Percentiles rank a stretch among this genome's conserved stretches.
Evolutionary conservation across 2,888 invertebrate genomes (phyloP).

Genomic region (Sphaeridia pumilis): DNA sequence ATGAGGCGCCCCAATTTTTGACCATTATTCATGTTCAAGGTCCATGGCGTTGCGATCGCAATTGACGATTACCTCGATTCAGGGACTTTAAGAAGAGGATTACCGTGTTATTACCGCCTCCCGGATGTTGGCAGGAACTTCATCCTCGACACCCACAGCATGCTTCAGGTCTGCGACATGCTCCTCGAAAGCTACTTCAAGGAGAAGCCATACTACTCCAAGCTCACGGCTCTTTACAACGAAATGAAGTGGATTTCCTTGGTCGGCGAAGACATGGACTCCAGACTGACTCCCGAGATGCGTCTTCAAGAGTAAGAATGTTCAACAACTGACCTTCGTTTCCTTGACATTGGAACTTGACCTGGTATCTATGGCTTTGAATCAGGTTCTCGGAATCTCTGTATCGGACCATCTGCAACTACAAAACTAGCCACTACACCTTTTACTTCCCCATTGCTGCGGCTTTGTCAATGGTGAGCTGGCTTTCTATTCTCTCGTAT

Average conservation of each 20-base stretch:
- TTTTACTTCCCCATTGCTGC: constrained; percentile 82
- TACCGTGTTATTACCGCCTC: constrained; percentile 77
- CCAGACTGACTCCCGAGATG: constrained; percentile 52
- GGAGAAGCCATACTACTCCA: constrained; percentile 60
- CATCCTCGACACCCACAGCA: constrained; percentile 70
- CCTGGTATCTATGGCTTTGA: no score
- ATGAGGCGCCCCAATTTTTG: no score
- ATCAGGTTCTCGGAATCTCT: constrained; percentile 62
- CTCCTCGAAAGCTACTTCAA: constrained; percentile 68
- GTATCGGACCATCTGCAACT: constrained; percentile 76
- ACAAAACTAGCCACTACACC: constrained; percentile 87
- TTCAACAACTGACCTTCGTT: no score
- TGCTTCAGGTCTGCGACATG: constrained; percentile 66
- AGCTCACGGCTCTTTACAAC: constrained; percentile 69
- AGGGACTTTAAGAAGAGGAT: constrained; percentile 68
- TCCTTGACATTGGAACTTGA: no score
- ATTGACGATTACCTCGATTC: constrained; percentile 87
- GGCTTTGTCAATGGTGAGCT: constrained; percentile 72
- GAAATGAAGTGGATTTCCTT: constrained; percentile 62
- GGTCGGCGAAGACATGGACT: constrained; percentile 72
- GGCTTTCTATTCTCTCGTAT: neutral
- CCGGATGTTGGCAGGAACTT: constrained; percentile 51
- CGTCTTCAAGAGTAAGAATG: constrained; percentile 54
- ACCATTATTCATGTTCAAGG: no score
- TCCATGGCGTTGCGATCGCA: no score